A percentile compares a stretch with the other conserved stretches of the same genome.
These are phyloP conservation scores for Scarus forsteni DNA, from an alignment of 2,797 vertebrate species.

Conservation along the genomic window DNA sequence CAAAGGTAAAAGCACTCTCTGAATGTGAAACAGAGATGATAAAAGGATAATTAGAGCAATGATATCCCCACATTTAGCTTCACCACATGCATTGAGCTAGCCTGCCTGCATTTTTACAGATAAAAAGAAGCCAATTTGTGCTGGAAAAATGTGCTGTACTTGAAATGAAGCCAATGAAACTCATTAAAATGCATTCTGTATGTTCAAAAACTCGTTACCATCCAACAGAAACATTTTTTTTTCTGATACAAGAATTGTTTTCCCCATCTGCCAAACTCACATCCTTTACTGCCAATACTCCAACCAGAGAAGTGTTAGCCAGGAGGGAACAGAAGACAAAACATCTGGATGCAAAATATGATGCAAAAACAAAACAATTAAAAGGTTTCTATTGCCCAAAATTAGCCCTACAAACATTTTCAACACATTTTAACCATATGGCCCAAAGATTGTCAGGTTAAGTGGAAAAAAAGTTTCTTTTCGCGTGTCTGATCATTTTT, in stretches of 20 bases:
- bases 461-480: neutral
- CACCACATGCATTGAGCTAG: conserved; percentile 13
- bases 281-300: neutral
- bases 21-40: conserved; percentile 41
- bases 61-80: conserved; percentile 37
- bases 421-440: neutral
- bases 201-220: conserved; percentile 12
- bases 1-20: conserved; percentile 16
- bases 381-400: neutral
- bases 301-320: neutral
- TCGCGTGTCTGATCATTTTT: too few species aligned
- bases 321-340: neutral
- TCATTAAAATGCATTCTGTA: neutral
- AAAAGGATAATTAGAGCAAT: conserved; percentile 49
- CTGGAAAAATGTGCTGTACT: neutral
- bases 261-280: neutral
- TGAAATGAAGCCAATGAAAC: neutral
- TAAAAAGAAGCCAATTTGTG: conserved; percentile 18
- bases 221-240: neutral
- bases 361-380: neutral
- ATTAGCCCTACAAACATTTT: neutral
- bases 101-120: neutral
- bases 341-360: neutral
- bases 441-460: too few species aligned
- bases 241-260: neutral